Percentiles rank a stretch among this genome's conserved stretches.
Conservation (phyloP, 2,113 vertebrate species). For the Lanius ludovicianus region DNA sequence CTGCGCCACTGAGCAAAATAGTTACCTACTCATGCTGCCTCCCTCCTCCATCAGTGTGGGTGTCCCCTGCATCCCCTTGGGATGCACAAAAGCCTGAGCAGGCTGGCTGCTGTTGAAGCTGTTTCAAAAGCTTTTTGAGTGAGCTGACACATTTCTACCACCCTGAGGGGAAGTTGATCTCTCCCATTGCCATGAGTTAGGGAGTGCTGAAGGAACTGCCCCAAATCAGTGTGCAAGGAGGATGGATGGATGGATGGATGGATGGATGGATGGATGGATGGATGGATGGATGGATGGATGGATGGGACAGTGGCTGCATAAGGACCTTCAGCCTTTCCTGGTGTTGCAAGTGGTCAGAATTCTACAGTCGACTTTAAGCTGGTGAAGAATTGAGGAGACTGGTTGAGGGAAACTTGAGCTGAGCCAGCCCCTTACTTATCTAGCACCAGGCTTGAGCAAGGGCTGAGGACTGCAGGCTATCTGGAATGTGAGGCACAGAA, state of each 20-base stretch:
- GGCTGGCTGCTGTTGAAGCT: not conserved
- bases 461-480: not conserved
- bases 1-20: not conserved
- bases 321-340: not conserved
- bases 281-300: not conserved
- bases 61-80: no score
- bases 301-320: not conserved
- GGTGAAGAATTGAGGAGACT: not conserved
- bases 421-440: not conserved
- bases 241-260: not conserved
- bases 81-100: not conserved
- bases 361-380: accelerated
- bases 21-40: not conserved
- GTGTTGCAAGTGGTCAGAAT: not conserved
- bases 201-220: not conserved
- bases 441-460: not conserved
- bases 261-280: not conserved
- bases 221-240: not conserved
- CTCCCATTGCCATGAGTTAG: not conserved
- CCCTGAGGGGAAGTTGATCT: not conserved
- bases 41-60: not conserved
- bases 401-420: not conserved
- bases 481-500: not conserved
- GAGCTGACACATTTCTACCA: not conserved
- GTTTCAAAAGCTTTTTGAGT: not conserved